These are phyloP conservation scores for Sussaba pulchella DNA, from an alignment of 2,888 invertebrate genomes.

Conservation along the genomic window DNA sequence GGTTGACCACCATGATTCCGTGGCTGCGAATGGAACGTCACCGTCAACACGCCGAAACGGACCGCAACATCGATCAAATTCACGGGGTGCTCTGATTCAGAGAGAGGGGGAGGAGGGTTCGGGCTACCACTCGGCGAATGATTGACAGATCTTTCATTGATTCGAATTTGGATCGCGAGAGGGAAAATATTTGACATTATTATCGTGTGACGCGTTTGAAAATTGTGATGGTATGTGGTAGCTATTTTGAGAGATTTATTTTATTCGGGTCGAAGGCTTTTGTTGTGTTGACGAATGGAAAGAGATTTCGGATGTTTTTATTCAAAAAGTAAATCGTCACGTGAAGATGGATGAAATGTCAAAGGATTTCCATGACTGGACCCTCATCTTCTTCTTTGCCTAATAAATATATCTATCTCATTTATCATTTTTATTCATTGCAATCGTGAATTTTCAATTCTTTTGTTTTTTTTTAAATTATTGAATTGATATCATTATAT, in stretches of 20 bases:
- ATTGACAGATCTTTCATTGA: conserved; percentile 4
- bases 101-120: too few species aligned
- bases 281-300: neutral
- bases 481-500: too few species aligned
- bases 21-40: conserved; percentile 23
- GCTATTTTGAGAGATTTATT: neutral
- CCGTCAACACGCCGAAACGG: conserved; percentile 13
- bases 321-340: too few species aligned
- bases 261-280: neutral
- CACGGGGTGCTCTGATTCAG: conserved; percentile 14
- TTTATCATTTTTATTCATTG: too few species aligned
- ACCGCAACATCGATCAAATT: conserved; percentile 52
- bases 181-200: neutral
- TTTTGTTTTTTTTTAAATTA: too few species aligned
- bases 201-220: neutral
- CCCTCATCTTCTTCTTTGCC: too few species aligned
- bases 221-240: conserved; percentile 1
- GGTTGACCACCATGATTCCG: conserved; percentile 48
- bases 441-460: too few species aligned
- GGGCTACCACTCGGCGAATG: conserved; percentile 18
- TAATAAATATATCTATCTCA: too few species aligned
- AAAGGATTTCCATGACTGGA: too few species aligned
- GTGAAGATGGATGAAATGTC: too few species aligned
- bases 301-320: neutral
- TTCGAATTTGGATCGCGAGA: neutral